Evolutionary conservation across 2,888 invertebrate species (phyloP).

Genomic region (Entomobrya proxima): DNA sequence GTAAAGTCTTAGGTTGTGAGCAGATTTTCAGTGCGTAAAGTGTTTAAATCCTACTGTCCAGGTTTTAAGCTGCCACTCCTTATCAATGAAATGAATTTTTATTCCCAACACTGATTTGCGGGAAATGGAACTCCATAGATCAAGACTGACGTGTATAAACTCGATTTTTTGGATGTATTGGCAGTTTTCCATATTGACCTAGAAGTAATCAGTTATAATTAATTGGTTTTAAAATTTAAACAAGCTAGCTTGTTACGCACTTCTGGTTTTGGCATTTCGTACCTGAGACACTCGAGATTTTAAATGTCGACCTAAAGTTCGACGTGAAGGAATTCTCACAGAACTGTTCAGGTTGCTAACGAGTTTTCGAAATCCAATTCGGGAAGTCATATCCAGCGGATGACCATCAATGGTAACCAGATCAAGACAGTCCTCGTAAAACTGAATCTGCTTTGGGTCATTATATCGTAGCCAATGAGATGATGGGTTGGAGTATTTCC

Average conservation of each 20-base stretch:
- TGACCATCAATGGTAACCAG: conserved; percentile 2
- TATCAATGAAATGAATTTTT: conserved; percentile 24
- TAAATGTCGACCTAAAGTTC: background rate
- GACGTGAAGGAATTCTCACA: background rate
- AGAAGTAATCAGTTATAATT: background rate
- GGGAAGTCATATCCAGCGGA: background rate
- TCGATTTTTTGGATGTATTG: background rate
- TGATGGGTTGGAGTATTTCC: background rate
- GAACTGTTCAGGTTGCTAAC: background rate
- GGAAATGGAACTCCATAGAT: conserved; percentile 14
- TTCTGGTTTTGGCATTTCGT: too few relatives aligned
- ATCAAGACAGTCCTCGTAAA: conserved; percentile 3
- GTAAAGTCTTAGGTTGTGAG: background rate
- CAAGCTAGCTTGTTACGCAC: too few relatives aligned
- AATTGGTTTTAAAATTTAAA: background rate
- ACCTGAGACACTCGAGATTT: background rate
- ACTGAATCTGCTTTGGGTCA: conserved; percentile 7
- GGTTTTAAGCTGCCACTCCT: background rate
- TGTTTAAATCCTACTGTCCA: conserved; percentile 19
- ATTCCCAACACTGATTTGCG: conserved; percentile 4
- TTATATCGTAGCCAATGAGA: background rate
- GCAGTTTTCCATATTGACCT: background rate
- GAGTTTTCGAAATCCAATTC: background rate
- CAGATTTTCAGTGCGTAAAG: conserved; percentile 11
- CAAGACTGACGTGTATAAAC: background rate